These are phyloP conservation scores for Seriola dumerili DNA, from an alignment of 2,113 vertebrate genomes.

Conservation along the genomic window DNA sequence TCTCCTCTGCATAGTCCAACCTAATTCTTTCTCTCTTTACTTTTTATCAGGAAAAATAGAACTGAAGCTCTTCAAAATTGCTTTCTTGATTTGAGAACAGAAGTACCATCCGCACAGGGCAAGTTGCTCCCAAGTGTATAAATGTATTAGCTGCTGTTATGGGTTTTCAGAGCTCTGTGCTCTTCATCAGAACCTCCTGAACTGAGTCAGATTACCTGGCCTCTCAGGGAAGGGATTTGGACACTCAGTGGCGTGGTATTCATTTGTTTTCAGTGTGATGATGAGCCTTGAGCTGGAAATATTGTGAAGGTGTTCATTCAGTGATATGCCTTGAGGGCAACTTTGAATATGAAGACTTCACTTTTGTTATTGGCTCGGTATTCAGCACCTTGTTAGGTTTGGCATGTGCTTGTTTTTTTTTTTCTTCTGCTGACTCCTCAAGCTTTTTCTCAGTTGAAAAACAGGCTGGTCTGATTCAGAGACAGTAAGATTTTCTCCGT, in stretches of 20 bases:
- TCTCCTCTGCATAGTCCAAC: not conserved
- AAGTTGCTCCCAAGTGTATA: slow-evolving; percentile 21
- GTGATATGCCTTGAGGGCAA: not conserved
- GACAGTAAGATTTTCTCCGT: slow-evolving; percentile 8
- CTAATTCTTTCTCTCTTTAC: not conserved
- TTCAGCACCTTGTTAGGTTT: slow-evolving; percentile 7
- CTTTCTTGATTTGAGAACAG: slow-evolving; percentile 3
- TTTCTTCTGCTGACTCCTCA: slow-evolving; percentile 10
- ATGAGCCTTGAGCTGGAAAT: slow-evolving; percentile 8
- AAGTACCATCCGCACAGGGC: not conserved
- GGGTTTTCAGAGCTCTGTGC: not conserved
- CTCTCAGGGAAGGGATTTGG: not conserved
- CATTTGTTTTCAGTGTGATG: slow-evolving; percentile 13
- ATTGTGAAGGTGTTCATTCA: slow-evolving; percentile 7
- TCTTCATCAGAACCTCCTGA: slow-evolving; percentile 3
- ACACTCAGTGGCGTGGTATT: slow-evolving; percentile 15
- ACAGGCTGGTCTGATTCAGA: slow-evolving; percentile 41
- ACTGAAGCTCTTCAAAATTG: slow-evolving; percentile 3
- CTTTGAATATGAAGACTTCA: not conserved
- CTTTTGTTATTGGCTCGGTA: not conserved
- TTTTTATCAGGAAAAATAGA: slow-evolving; percentile 9
- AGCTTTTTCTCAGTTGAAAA: slow-evolving; percentile 40
- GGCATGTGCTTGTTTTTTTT: slow-evolving; percentile 6
- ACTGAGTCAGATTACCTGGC: slow-evolving; percentile 9
- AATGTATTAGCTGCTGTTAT: slow-evolving; percentile 12